Conservation (phyloP, 2,888 invertebrate species). For the Hetaerina titia region DNA sequence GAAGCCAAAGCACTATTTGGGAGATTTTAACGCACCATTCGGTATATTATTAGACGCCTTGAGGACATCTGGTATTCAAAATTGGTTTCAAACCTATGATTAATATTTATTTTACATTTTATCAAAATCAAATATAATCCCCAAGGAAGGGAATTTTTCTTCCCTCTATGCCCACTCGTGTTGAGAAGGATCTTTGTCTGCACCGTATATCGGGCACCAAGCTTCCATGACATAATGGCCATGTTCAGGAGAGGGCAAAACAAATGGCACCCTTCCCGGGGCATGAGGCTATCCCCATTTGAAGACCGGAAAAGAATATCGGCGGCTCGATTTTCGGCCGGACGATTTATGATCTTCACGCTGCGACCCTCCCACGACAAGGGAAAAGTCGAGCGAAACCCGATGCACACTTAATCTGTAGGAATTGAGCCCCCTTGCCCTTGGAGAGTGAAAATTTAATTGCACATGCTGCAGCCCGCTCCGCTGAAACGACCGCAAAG, state of each 20-base stretch:
- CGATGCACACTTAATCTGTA: neutral
- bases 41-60: too few species aligned
- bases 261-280: neutral
- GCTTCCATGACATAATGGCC: neutral
- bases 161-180: too few species aligned
- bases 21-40: too few species aligned
- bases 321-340: neutral
- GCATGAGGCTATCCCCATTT: neutral
- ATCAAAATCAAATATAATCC: too few species aligned
- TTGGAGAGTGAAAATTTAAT: slow-evolving; percentile 21
- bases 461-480: neutral
- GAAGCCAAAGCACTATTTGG: too few species aligned
- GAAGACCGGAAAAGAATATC: neutral
- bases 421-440: neutral
- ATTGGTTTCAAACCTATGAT: too few species aligned
- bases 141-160: too few species aligned
- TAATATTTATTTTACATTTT: too few species aligned
- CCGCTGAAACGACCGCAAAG: neutral
- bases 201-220: neutral
- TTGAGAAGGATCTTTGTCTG: neutral
- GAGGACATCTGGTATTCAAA: too few species aligned
- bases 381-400: neutral
- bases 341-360: neutral
- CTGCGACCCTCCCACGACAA: neutral
- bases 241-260: neutral